Evolutionary conservation across 2,113 vertebrate genomes (phyloP).

Genomic region (Papio anubis): DNA sequence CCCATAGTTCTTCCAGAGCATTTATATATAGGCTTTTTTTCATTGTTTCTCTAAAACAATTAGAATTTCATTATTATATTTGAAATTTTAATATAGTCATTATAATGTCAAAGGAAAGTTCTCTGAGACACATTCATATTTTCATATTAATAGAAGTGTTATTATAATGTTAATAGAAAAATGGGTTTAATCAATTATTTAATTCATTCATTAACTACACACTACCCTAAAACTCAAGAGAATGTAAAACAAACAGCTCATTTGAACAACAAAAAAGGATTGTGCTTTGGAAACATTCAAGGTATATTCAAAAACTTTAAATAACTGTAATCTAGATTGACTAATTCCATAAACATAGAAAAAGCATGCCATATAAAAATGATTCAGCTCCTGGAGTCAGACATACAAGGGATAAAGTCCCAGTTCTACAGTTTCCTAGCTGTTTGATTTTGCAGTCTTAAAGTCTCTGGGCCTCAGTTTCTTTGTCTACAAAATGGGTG

Average conservation of each 20-base stretch:
- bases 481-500: background rate
- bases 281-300: constrained; percentile 33
- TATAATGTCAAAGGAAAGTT: constrained; percentile 79
- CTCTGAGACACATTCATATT: constrained; percentile 70
- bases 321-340: constrained; percentile 41
- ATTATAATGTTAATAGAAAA: constrained; percentile 75
- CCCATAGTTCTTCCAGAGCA: constrained; percentile 49
- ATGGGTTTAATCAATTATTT: constrained; percentile 76
- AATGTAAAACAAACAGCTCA: constrained; percentile 70
- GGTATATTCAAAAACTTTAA: constrained; percentile 29
- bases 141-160: constrained; percentile 71
- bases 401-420: background rate
- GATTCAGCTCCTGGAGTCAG: background rate
- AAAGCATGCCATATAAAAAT: background rate
- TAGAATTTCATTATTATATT: constrained; percentile 76
- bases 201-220: constrained; percentile 72
- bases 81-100: constrained; percentile 80
- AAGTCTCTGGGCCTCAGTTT: background rate
- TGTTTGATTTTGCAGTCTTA: background rate
- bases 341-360: constrained; percentile 3
- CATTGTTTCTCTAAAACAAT: constrained; percentile 78
- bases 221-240: constrained; percentile 54
- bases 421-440: background rate
- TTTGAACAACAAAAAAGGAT: constrained; percentile 54
- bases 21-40: constrained; percentile 62